Percentiles rank a stretch among this genome's conserved stretches.
Evolutionary conservation across 2,113 vertebrate genomes (phyloP).

Genomic region (Oryctolagus cuniculus): mOryCun1.1 NC_091433.1:102740501-102741000

Average conservation of each 20-base stretch:
- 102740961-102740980: slow-evolving; percentile 74
- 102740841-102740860: background rate
- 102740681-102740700: too few species aligned
- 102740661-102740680: too few species aligned
- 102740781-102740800: background rate
- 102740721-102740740: too few species aligned
- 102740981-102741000: slow-evolving; percentile 23
- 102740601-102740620: too few species aligned
- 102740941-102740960: slow-evolving; percentile 79
- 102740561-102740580: too few species aligned
- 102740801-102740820: background rate
- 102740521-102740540: too few species aligned
- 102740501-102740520: too few species aligned
- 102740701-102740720: too few species aligned
- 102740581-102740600: too few species aligned
- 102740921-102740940: slow-evolving; percentile 82
- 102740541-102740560: too few species aligned
- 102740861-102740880: background rate
- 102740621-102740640: too few species aligned
- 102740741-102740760: background rate
- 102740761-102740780: background rate
- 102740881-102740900: slow-evolving; percentile 7
- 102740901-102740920: slow-evolving; percentile 46
- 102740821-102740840: background rate
- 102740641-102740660: too few species aligned